Conservation (phyloP, 2,888 invertebrate genomes). For the Drosophila quinaria region DNA sequence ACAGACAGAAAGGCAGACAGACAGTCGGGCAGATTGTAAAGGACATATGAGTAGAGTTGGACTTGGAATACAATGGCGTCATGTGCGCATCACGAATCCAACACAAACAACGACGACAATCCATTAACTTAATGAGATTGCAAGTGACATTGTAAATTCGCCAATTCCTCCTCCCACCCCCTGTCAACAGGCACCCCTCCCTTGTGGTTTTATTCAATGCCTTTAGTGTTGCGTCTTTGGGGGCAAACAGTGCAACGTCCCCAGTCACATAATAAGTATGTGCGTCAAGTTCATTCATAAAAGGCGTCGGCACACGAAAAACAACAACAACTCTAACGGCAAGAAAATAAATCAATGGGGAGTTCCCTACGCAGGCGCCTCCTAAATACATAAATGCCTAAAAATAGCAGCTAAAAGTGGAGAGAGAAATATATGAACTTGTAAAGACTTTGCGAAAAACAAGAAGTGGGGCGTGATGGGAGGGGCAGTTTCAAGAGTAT, state of each 20-base stretch:
- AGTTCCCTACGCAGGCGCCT: slow-evolving; percentile 43
- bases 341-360: slow-evolving; percentile 56
- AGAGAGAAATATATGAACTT: slow-evolving; percentile 40
- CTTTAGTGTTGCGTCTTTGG: not conserved
- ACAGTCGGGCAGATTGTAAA: slow-evolving; percentile 25
- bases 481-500: not conserved
- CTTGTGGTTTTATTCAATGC: not conserved
- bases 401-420: slow-evolving; percentile 43
- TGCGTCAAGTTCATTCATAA: slow-evolving; percentile 75
- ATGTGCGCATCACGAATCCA: slow-evolving; percentile 65
- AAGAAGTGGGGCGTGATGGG: not conserved
- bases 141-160: slow-evolving; percentile 68
- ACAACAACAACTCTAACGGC: slow-evolving; percentile 19
- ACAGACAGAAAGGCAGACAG: slow-evolving; percentile 4
- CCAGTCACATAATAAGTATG: slow-evolving; percentile 47
- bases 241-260: slow-evolving; percentile 47
- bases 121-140: slow-evolving; percentile 77
- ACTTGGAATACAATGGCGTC: slow-evolving; percentile 67
- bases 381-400: slow-evolving; percentile 48
- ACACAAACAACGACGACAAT: slow-evolving; percentile 61
- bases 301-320: slow-evolving; percentile 58
- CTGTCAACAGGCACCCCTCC: not conserved
- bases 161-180: not conserved
- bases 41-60: slow-evolving; percentile 23
- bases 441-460: slow-evolving; percentile 38